A percentile compares a stretch with the other conserved stretches of the same genome.
phyloP scores from a whole-genome alignment of 2,888 invertebrate species.

The Trissoscelio sp. region DNA sequence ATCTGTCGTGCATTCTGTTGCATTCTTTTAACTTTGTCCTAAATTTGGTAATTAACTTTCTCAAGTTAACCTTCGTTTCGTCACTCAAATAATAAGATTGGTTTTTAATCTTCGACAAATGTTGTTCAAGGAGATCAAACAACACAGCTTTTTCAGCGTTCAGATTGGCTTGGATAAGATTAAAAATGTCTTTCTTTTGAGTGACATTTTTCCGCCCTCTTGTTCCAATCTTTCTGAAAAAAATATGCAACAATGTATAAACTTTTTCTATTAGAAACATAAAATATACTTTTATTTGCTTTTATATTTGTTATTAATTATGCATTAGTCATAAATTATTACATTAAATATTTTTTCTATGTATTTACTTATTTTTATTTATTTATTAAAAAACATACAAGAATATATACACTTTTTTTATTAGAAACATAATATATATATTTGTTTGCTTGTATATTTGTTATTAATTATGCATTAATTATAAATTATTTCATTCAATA shows the following conservation, averaged over 20 bases:
- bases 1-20: conserved; percentile 12
- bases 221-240: too few relatives aligned
- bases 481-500: too few relatives aligned
- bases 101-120: neutral
- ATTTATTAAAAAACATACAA: too few relatives aligned
- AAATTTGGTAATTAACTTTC: conserved; percentile 2
- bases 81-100: neutral
- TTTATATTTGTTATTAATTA: neutral
- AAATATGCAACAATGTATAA: too few relatives aligned
- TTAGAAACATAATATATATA: too few relatives aligned
- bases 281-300: too few relatives aligned
- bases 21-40: conserved; percentile 9
- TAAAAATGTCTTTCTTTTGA: neutral
- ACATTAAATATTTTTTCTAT: too few relatives aligned
- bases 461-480: too few relatives aligned
- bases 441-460: too few relatives aligned
- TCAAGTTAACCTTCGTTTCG: conserved; percentile 8
- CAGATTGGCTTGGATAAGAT: neutral
- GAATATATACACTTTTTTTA: too few relatives aligned
- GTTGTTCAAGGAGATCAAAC: neutral
- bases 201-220: neutral
- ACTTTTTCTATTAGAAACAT: too few relatives aligned
- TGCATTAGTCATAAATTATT: too few relatives aligned
- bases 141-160: neutral
- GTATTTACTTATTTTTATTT: neutral